Evolutionary conservation across 2,888 invertebrate species (phyloP).

Genomic region (Calliphora vomitoria): DNA sequence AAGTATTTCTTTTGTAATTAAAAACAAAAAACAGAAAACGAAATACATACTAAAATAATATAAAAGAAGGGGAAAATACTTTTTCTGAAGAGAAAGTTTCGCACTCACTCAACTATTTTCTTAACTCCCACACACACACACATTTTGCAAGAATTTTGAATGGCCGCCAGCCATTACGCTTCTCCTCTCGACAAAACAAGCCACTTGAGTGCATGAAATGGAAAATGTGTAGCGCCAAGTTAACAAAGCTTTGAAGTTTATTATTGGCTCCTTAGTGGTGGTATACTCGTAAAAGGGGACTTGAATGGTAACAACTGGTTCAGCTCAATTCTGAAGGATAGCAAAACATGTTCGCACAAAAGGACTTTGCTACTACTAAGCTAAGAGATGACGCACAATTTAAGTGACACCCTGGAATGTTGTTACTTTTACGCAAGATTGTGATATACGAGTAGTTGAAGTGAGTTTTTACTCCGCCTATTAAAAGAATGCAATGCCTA

Average conservation of each 20-base stretch:
- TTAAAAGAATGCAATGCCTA: background rate
- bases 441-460: background rate
- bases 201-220: conserved; percentile 27
- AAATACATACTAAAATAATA: no score
- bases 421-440: conserved; percentile 61
- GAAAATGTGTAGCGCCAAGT: conserved; percentile 53
- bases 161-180: conserved; percentile 50
- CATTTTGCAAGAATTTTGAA: conserved; percentile 15
- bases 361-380: conserved; percentile 17
- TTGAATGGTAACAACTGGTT: background rate
- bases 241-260: conserved; percentile 64
- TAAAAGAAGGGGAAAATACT: conserved; percentile 29
- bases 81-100: conserved; percentile 60
- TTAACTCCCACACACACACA: conserved; percentile 9
- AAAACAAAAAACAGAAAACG: conserved; percentile 13
- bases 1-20: conserved; percentile 52
- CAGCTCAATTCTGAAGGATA: conserved; percentile 5
- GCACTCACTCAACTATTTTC: conserved; percentile 50
- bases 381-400: conserved; percentile 49
- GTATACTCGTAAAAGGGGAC: background rate
- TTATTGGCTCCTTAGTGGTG: conserved; percentile 7
- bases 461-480: background rate
- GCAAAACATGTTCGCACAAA: conserved; percentile 49
- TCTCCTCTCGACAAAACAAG: conserved; percentile 28
- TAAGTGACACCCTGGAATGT: conserved; percentile 5